These are phyloP conservation scores for Mus musculus DNA, from an alignment of 2,113 vertebrate genomes.

Conservation along the genomic window GRCm39 chr5:72094001-72094500, in stretches of 20 bases:
- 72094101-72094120: not conserved
- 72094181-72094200: not conserved
- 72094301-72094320: not conserved
- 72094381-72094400: not conserved
- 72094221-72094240: not conserved
- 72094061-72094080: not conserved
- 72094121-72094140: not conserved
- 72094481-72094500: not conserved
- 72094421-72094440: not conserved
- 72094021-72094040: not conserved
- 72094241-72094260: not conserved
- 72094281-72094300: not conserved
- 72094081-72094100: not conserved
- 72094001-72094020: not conserved
- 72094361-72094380: not conserved
- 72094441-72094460: not conserved
- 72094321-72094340: not conserved
- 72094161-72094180: too few species aligned
- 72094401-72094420: not conserved
- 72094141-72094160: too few species aligned
- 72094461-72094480: not conserved
- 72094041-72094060: not conserved
- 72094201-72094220: not conserved
- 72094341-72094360: not conserved
- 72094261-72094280: not conserved